Evolutionary conservation across 2,888 invertebrate species (phyloP).

Genomic region (Lepeophtheirus nordmannii): DNA sequence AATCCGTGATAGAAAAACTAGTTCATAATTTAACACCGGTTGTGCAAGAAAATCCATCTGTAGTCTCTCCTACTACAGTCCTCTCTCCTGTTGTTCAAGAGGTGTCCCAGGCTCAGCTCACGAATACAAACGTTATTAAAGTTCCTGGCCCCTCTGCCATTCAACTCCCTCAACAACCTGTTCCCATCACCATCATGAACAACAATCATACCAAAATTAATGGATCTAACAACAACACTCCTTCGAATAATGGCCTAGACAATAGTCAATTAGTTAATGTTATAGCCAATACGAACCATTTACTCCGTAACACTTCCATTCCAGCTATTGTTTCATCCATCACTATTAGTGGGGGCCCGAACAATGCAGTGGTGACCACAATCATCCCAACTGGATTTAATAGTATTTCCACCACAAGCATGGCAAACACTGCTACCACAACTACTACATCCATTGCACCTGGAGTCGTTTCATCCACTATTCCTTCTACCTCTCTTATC

Average conservation of each 20-base stretch:
- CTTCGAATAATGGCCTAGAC: neutral
- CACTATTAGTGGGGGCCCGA: neutral
- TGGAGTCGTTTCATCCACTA: neutral
- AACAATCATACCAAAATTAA: neutral
- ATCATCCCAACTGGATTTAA: neutral
- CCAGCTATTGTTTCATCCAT: neutral
- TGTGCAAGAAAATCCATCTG: neutral
- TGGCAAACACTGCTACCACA: neutral
- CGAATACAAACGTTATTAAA: neutral
- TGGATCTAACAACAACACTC: neutral
- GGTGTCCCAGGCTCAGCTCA: neutral
- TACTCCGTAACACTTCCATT: neutral
- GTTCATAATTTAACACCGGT: slow-evolving; percentile 5
- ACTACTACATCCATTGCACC: neutral
- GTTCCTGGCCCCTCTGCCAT: neutral
- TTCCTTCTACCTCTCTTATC: neutral
- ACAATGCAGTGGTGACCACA: slow-evolving; percentile 4
- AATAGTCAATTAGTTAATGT: slow-evolving; percentile 4
- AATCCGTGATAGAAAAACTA: slow-evolving; percentile 1
- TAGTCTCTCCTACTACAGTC: neutral
- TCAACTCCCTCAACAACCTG: neutral
- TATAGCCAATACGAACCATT: neutral
- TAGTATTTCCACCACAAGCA: neutral
- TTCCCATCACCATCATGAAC: slow-evolving; percentile 3
- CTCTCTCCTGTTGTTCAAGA: neutral